Conservation (phyloP, 2,888 invertebrate genomes). For the Drosophila hamatofila region DNA sequence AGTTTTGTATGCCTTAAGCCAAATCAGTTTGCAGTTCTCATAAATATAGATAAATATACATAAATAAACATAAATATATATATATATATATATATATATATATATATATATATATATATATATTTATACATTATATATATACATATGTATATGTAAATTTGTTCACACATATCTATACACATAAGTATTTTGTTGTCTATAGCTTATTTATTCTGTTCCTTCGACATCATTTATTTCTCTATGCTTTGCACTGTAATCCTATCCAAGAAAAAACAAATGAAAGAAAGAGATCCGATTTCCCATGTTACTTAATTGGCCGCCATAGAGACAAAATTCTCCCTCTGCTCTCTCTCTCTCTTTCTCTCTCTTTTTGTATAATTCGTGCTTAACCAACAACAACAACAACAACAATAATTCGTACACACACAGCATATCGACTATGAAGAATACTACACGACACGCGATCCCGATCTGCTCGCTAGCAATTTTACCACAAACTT, state of each 20-base stretch:
- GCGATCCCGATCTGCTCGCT: constrained; percentile 97
- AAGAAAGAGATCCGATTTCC: constrained; percentile 23
- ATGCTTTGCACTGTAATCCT: constrained; percentile 41
- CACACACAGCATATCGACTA: constrained; percentile 92
- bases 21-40: not conserved
- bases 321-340: constrained; percentile 18
- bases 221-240: constrained; percentile 21
- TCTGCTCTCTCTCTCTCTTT: constrained; percentile 21
- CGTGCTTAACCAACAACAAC: constrained; percentile 40
- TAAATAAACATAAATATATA: not conserved
- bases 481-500: constrained; percentile 97
- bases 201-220: constrained; percentile 13
- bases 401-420: constrained; percentile 32
- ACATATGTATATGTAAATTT: no score
- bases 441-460: constrained; percentile 98
- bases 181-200: constrained; percentile 26
- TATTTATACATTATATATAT: not conserved
- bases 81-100: not conserved
- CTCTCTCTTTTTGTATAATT: constrained; percentile 54
- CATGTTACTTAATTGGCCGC: constrained; percentile 14
- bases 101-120: not conserved
- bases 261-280: not conserved
- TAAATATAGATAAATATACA: not conserved
- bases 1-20: not conserved
- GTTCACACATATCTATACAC: not conserved